Evolutionary conservation across 2,797 vertebrate genomes (phyloP), one percentile per base, ranked within the genome.

Genomic region (Hypotaenidia okinawae): DNA sequence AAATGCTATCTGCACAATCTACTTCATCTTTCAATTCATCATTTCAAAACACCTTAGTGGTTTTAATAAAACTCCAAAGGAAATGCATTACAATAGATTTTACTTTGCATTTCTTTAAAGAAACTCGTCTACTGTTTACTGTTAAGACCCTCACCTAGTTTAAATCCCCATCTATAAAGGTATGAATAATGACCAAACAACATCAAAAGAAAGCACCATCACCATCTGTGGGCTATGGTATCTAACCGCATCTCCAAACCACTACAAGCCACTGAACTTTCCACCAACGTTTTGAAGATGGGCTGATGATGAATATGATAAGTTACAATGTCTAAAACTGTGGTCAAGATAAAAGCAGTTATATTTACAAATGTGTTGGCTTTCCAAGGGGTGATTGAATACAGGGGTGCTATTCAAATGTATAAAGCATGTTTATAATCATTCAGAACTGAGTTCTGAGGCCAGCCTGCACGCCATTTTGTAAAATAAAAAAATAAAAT

Each of bases 161-260:
- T 77, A 82, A 88, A 79, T 76, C 57, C 76, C 39, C 35, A 41
- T 62, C 63, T 64, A 13, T 27, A 64, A n/a, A 77, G 16, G 5
- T n/a, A 27, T 52, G 30, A 28, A 58, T 69, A 79, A 90, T 73
- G 61, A 61, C 32, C n/a, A 70, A 78, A 61, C 7, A 47, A 49
- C 59, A 78, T 25, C 43, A 47, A 63, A 91, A 74, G 76, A 83
- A 93, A 89, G 55, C 67, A 93, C 39, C 79, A 76, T 88, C 89
- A 86, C 82, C 81, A 95, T 79, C 95, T 94, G 93, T 87, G 73
- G 84, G 79, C 41, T 76, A 13, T 7, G 45, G 16, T 63, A 37
- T 58, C 79, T 67, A 84, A 90, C 41, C 90, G 39, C 87, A 84
- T 43, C 76, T 91, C 25, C 57, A 83, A 79, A 55, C 11, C 28